Base-by-base conservation (phyloP, 2,113 vertebrate species). In the Syngnathus floridae region DNA sequence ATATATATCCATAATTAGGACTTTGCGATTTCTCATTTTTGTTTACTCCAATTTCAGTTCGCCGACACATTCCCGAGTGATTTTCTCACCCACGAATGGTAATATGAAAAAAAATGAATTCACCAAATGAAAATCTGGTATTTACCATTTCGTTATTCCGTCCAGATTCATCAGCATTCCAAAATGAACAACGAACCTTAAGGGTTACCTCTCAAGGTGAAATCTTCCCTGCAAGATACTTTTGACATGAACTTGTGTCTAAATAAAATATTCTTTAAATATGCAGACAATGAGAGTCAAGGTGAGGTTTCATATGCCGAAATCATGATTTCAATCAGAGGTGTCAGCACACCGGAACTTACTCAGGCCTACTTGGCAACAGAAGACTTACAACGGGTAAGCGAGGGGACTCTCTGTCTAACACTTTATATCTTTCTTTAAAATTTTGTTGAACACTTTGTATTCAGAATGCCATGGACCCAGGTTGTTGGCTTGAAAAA, bases 241-340 rank as follows among this genome's bases (percentile, higher is more conserved):
- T 41, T 59, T 16, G 45, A 16, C 13, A 6, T n/a, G 3, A 38
- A 13, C 17, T 12, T 11, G 5, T 60, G 58, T 22, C 19, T 74
- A 9, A 72, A 22, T 12, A 6, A 40, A 60, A 0, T 51, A 16
- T 62, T 69, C 66, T 37, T 68, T 45, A 31, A 31, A 69, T 22
- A 38, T 22, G 21, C 69, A 91, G 91, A 91, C 40, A 71, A 69
- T 37, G 85, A 88, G 68, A 88, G 86, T 22, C 87, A 89, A 70
- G 82, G 82, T n/a, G 91, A 92, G 70, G 90, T 92, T 54, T 88
- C 90, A 21, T 92, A 92, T 52, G 91, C 91, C 55, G 91, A 92
- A 74, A 92, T 91, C 41, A 84, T 91, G 73, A 92, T 92, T 67
- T 86, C 89, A 4, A 78, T 90, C 16, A 82, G 89, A 73, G 89